A percentile compares a stretch with the other conserved stretches of the same genome.
Conservation (phyloP, 2,113 vertebrate genomes). For the Nycticryphes semicollaris region DNA sequence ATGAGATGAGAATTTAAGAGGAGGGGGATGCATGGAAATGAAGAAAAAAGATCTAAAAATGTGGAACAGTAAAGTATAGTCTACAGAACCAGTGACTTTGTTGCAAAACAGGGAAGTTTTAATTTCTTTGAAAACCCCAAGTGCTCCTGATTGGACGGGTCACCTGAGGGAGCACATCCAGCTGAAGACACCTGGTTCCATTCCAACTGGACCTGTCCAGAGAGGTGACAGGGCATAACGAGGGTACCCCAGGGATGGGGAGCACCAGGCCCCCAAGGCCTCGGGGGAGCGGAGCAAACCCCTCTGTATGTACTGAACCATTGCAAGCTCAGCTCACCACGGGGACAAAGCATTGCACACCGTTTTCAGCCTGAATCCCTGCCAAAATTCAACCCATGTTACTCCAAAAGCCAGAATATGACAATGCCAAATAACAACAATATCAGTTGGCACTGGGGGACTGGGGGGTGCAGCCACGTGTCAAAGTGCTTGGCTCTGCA, state of each 20-base stretch:
- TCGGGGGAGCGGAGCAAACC: rapidly evolving
- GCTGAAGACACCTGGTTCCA: rapidly evolving
- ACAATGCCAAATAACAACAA: neutral
- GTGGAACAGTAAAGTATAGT: neutral
- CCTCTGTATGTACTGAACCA: neutral
- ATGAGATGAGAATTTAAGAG: neutral
- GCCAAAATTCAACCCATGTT: neutral
- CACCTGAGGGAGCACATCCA: neutral
- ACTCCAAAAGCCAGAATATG: neutral
- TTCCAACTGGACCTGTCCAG: rapidly evolving
- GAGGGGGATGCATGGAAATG: neutral
- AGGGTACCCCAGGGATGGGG: too few species aligned
- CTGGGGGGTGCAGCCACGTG: rapidly evolving
- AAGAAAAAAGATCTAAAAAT: neutral
- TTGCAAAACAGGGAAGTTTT: neutral
- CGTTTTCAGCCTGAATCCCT: neutral
- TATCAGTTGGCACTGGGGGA: rapidly evolving
- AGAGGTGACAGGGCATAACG: too few species aligned
- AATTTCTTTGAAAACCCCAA: neutral
- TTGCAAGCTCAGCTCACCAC: neutral
- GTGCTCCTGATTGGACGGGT: rapidly evolving
- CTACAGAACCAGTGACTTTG: neutral
- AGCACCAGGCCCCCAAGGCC: neutral
- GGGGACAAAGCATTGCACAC: neutral
- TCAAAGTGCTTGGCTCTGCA: neutral